Base-by-base conservation (phyloP, 1,140 invertebrate genomes). In the Trichonephila clavipes region DNA sequence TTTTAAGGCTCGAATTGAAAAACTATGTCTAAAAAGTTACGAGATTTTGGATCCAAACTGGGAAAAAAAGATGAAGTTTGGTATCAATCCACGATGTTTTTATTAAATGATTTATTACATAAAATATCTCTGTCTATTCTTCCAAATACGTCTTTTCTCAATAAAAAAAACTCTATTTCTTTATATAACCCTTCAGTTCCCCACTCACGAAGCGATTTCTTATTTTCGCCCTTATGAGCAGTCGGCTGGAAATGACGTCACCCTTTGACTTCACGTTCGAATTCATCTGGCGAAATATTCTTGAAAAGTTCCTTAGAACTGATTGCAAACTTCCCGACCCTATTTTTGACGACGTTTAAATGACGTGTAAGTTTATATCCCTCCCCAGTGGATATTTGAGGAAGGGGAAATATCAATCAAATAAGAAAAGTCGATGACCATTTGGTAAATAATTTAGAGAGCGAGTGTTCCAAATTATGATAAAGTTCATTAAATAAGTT, bases 181-280 rank as follows among this genome's bases (percentile, higher is more conserved):
- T 77, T 77, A 77, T 77, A 28, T 77, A 34, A 77, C 69, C 28
- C 69, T 77, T 77, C 69, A 77, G 69, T 77, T 77, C 28, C 69
- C 69, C 69, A 77, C 69, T 77, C 69, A 77, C 69, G 69, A 14
- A 77, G 28, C 69, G 12, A 77, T 77, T 77, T 77, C 69, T 77
- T 77, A 77, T 34, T 51, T 77, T 83, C 82, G 8, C 14, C 0
- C 51, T 44, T 51, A 51, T 83, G 18, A 40, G 19, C 44, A 59
- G 21, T 83, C 40, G 82, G 2, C 51, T 83, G 40, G 19, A 83
- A 59, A 83, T 83, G 82, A 83, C 82, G 82, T 83, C 82, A 83
- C 82, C 8, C 21, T 58, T 82, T 83, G 44, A 83, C 82, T 40
- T 83, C 82, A 83, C 7, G 51, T 83, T 83, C 82, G 82, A 59